These are phyloP conservation scores for Polia nebulosa DNA, from an alignment of 2,888 invertebrate genomes.

Conservation along the genomic window DNA sequence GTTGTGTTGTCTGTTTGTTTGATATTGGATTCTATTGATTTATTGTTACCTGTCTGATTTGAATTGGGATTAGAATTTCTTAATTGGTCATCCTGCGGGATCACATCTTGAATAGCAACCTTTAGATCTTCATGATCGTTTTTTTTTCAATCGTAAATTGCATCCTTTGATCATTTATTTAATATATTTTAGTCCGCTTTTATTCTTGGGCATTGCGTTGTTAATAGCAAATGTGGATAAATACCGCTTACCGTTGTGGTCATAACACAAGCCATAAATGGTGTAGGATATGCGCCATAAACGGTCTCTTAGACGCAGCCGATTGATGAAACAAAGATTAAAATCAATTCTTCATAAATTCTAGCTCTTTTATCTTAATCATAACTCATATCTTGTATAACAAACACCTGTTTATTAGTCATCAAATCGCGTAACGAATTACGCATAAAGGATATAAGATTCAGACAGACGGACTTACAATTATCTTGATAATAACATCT, in stretches of 20 bases:
- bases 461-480: slow-evolving; percentile 57
- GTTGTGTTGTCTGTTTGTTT: slow-evolving; percentile 38
- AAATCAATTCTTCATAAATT: slow-evolving; percentile 45
- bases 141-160: not conserved
- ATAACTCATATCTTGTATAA: slow-evolving; percentile 60
- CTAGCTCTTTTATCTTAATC: slow-evolving; percentile 29
- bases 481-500: slow-evolving; percentile 58
- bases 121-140: not conserved
- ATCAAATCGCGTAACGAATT: slow-evolving; percentile 64
- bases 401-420: slow-evolving; percentile 76
- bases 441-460: slow-evolving; percentile 56
- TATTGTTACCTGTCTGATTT: not conserved
- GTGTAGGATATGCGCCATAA: slow-evolving; percentile 43
- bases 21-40: slow-evolving; percentile 38
- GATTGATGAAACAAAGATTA: slow-evolving; percentile 56
- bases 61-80: not conserved
- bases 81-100: not conserved
- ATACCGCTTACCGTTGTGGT: slow-evolving; percentile 19
- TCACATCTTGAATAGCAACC: not conserved
- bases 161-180: not conserved
- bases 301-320: slow-evolving; percentile 22
- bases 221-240: slow-evolving; percentile 28
- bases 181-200: not conserved
- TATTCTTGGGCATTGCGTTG: slow-evolving; percentile 21
- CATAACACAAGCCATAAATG: slow-evolving; percentile 50